phyloP scores from a whole-genome alignment of 2,888 invertebrate genomes.

The Dryobota labecula region DNA sequence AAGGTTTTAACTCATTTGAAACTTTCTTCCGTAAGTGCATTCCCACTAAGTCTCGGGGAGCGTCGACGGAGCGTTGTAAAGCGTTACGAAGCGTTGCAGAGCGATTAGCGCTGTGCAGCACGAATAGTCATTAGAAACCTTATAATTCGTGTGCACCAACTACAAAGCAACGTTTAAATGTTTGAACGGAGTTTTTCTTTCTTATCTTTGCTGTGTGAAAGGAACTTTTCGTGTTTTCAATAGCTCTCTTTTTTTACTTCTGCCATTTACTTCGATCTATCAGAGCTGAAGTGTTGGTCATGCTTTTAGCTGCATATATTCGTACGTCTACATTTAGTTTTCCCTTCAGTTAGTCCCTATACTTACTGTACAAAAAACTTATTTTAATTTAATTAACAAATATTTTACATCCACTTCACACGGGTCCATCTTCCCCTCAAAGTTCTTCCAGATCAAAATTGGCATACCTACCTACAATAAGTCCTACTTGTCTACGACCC shows the following conservation, averaged over 20 bases:
- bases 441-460: neutral
- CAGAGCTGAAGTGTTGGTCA: neutral
- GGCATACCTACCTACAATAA: neutral
- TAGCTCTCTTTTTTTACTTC: neutral
- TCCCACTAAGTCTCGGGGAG: slow-evolving; percentile 1
- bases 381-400: neutral
- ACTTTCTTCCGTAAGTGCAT: slow-evolving; percentile 42
- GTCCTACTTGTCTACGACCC: neutral
- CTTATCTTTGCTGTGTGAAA: neutral
- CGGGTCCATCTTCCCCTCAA: neutral
- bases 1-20: slow-evolving; percentile 46
- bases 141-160: slow-evolving; percentile 24
- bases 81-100: neutral
- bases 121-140: slow-evolving; percentile 47
- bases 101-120: slow-evolving; percentile 25
- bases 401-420: neutral
- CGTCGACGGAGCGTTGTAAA: slow-evolving; percentile 12
- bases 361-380: neutral
- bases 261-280: neutral
- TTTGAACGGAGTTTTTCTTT: slow-evolving; percentile 23
- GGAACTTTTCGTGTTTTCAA: slow-evolving; percentile 15
- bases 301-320: neutral
- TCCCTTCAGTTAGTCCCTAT: neutral
- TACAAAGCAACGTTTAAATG: slow-evolving; percentile 22
- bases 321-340: neutral